phyloP scores from a whole-genome alignment of 2,113 vertebrate genomes.

The Thymallus thymallus region DNA sequence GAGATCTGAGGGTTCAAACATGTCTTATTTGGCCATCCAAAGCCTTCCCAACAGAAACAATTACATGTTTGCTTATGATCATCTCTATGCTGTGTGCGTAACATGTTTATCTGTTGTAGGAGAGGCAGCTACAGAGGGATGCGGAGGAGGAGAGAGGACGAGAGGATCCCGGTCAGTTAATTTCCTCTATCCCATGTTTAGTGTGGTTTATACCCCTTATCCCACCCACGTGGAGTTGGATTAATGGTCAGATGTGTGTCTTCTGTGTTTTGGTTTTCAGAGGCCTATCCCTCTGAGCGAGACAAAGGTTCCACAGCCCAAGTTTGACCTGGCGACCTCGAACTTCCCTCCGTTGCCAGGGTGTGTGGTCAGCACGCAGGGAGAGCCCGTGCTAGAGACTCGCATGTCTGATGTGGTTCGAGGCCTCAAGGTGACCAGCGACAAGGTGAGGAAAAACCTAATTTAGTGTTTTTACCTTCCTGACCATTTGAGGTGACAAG shows the following conservation, averaged over 20 bases:
- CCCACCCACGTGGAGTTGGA: neutral
- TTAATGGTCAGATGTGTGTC: neutral
- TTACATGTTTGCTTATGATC: neutral
- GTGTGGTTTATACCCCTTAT: neutral
- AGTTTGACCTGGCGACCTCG: slow-evolving; percentile 91
- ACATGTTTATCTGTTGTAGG: slow-evolving; percentile 64
- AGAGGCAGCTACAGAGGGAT: slow-evolving; percentile 82
- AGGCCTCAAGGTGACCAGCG: slow-evolving; percentile 75
- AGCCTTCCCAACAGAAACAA: neutral
- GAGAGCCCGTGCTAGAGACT: slow-evolving; percentile 84
- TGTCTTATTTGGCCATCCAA: neutral
- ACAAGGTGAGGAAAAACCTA: slow-evolving; percentile 75
- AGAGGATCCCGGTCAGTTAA: slow-evolving; percentile 77
- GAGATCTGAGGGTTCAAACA: slow-evolving; percentile 14
- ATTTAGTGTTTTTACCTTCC: too few species aligned
- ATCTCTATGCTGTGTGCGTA: neutral
- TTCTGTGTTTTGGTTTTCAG: slow-evolving; percentile 61
- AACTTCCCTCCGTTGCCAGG: slow-evolving; percentile 97
- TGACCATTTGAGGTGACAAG: too few species aligned
- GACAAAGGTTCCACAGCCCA: slow-evolving; percentile 81
- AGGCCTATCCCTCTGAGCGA: slow-evolving; percentile 74
- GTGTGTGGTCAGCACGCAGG: slow-evolving; percentile 77
- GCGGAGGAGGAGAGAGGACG: slow-evolving; percentile 88
- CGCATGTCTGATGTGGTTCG: slow-evolving; percentile 92
- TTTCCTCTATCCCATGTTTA: neutral